Percentiles rank a stretch among this genome's conserved stretches.
Evolutionary conservation across 2,888 invertebrate species (phyloP).

Genomic region (Scotopteryx bipunctaria): DNA sequence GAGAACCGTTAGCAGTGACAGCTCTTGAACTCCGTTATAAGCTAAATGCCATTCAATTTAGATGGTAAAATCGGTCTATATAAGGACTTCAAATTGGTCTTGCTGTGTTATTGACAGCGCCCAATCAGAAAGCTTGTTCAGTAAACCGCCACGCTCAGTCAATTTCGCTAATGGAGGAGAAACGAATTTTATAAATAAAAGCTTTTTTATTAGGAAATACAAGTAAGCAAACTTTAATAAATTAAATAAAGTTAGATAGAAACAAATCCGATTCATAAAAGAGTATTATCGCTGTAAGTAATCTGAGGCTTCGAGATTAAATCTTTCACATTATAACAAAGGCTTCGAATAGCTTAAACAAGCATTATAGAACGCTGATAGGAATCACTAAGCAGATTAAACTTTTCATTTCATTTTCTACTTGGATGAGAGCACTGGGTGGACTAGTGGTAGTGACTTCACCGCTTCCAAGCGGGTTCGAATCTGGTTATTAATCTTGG

Average conservation of each 20-base stretch:
- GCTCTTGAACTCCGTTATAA: no score
- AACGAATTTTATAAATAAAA: conserved; percentile 38
- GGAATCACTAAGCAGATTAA: conserved; percentile 42
- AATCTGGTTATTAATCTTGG: no score
- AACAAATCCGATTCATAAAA: conserved; percentile 26
- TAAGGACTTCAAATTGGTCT: no score
- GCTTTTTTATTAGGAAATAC: background rate
- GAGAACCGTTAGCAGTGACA: no score
- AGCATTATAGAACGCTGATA: conserved; percentile 51
- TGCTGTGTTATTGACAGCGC: conserved; percentile 39
- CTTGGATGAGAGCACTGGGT: no score
- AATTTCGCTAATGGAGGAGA: no score
- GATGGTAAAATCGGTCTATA: no score
- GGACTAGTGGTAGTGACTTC: no score
- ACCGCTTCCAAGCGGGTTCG: no score
- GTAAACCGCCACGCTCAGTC: conserved; percentile 32
- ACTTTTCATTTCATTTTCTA: conserved; percentile 17
- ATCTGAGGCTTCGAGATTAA: conserved; percentile 43
- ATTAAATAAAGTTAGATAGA: conserved; percentile 3
- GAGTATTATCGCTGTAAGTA: conserved; percentile 39
- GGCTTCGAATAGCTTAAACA: conserved; percentile 48
- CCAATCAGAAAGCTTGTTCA: conserved; percentile 38
- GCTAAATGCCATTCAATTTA: no score
- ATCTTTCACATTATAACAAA: conserved; percentile 50
- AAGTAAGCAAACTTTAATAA: background rate